phyloP scores from a whole-genome alignment of 2,888 invertebrate species.

The Tetramorium bicarinatum region DNA sequence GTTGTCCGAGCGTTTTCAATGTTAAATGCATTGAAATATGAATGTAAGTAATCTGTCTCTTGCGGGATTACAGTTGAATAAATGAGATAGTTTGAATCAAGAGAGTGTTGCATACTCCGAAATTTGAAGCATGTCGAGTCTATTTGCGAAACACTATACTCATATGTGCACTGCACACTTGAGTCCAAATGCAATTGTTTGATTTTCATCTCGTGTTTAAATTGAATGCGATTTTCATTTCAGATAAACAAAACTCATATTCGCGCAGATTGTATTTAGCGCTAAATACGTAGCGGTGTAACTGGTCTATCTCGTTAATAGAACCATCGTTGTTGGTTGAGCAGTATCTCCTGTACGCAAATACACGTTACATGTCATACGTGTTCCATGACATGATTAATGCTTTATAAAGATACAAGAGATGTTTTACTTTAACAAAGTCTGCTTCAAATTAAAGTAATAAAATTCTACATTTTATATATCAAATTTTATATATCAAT shows the following conservation, averaged over 20 bases:
- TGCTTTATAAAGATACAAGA: not conserved
- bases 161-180: slow-evolving; percentile 14
- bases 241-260: slow-evolving; percentile 52
- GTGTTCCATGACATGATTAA: not conserved
- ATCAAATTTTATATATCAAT: not conserved
- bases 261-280: slow-evolving; percentile 41
- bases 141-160: slow-evolving; percentile 31
- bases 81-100: slow-evolving; percentile 44
- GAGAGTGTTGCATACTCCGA: not conserved
- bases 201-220: slow-evolving; percentile 56
- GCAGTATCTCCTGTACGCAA: slow-evolving; percentile 2
- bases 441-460: not conserved
- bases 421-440: not conserved
- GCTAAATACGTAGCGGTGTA: slow-evolving; percentile 18
- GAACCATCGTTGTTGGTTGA: slow-evolving; percentile 9
- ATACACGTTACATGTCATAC: not conserved
- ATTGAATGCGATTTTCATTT: slow-evolving; percentile 53
- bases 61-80: not conserved
- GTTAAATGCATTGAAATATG: slow-evolving; percentile 2
- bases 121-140: slow-evolving; percentile 24
- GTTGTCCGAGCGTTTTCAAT: not conserved
- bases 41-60: slow-evolving; percentile 8
- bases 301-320: slow-evolving; percentile 43
- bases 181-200: slow-evolving; percentile 39
- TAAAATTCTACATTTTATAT: not conserved